A percentile compares a stretch with the other conserved stretches of the same genome.
phyloP scores from a whole-genome alignment of 2,797 vertebrate genomes.

The Oreortyx pictus region DNA sequence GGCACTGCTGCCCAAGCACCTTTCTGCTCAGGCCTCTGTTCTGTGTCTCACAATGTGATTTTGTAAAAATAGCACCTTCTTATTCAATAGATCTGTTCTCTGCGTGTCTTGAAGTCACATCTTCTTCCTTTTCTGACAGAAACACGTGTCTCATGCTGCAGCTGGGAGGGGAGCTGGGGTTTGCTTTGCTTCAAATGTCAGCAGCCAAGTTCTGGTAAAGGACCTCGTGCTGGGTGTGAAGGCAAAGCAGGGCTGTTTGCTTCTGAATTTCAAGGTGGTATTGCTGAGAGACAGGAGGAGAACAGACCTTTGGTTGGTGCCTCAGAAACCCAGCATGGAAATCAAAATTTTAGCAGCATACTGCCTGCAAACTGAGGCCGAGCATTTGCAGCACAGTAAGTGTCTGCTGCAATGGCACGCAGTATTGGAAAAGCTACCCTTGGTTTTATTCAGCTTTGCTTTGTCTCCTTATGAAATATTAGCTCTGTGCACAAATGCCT shows the following conservation, averaged over 20 bases:
- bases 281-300: background rate
- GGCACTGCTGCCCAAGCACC: conserved; percentile 20
- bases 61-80: conserved; percentile 60
- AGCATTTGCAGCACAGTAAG: background rate
- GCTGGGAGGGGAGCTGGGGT: background rate
- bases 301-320: conserved; percentile 40
- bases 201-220: background rate
- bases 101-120: background rate
- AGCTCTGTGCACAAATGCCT: background rate
- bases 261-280: background rate
- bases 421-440: background rate
- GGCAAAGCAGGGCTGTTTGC: background rate
- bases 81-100: conserved; percentile 37
- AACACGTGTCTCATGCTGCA: background rate
- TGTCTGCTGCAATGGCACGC: background rate
- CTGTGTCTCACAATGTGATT: background rate
- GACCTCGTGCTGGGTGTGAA: background rate
- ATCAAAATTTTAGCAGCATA: background rate
- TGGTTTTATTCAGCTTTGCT: background rate
- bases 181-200: conserved; percentile 17
- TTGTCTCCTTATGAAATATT: background rate
- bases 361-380: background rate
- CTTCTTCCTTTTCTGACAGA: background rate
- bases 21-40: conserved; percentile 22
- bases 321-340: background rate